These are phyloP conservation scores for Sparidentex hasta DNA, from an alignment of 2,797 vertebrate genomes.

Conservation along the genomic window DNA sequence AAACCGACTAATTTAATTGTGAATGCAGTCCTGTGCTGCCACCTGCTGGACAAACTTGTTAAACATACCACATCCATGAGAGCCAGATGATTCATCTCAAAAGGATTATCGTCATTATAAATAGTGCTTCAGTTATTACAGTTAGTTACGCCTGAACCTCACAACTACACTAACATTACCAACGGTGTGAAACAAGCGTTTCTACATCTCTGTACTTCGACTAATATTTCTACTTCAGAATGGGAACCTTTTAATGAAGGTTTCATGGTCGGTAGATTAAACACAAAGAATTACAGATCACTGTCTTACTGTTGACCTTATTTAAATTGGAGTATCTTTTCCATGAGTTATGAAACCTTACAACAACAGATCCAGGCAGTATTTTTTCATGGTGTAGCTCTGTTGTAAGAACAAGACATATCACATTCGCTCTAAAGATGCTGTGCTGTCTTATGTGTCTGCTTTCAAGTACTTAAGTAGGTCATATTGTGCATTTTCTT, in stretches of 20 bases:
- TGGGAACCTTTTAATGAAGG: not conserved
- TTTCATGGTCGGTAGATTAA: not conserved
- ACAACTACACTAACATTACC: not conserved
- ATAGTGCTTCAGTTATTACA: not conserved
- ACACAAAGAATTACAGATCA: not conserved
- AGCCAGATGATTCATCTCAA: slow-evolving; percentile 10
- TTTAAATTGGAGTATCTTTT: not conserved
- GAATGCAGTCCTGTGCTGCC: slow-evolving; percentile 44
- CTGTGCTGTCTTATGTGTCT: too few species aligned
- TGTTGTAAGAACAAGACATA: not conserved
- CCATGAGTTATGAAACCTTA: not conserved
- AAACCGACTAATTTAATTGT: not conserved
- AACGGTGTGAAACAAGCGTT: not conserved
- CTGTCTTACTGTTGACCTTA: not conserved
- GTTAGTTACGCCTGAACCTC: not conserved
- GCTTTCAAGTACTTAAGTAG: too few species aligned
- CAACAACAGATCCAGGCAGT: not conserved
- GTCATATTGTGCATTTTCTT: too few species aligned
- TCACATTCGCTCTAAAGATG: too few species aligned
- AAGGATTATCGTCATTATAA: not conserved
- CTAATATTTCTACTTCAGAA: not conserved
- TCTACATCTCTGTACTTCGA: not conserved
- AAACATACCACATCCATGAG: not conserved
- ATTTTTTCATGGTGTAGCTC: not conserved
- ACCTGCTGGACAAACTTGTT: slow-evolving; percentile 37